These are phyloP conservation scores for Xenopus petersii DNA, from an alignment of 2,797 vertebrate genomes.

Conservation along the genomic window DNA sequence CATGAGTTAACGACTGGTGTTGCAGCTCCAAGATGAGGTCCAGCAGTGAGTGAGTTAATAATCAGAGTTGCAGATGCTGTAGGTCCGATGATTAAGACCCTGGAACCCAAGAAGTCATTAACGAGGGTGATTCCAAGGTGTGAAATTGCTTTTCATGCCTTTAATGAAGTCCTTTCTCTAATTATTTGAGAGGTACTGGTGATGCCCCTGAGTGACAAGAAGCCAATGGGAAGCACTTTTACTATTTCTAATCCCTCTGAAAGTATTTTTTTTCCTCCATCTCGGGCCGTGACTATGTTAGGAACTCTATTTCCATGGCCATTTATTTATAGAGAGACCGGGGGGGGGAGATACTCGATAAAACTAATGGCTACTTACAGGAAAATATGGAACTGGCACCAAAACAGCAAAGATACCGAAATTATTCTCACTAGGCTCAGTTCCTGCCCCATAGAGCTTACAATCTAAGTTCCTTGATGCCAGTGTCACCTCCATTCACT, in stretches of 20 bases:
- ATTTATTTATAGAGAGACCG: not conserved
- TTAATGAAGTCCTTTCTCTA: slow-evolving; percentile 41
- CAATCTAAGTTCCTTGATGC: no score
- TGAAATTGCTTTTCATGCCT: slow-evolving; percentile 38
- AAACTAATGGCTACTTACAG: slow-evolving; percentile 27
- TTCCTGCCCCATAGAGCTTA: no score
- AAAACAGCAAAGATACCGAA: not conserved
- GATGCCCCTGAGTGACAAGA: slow-evolving; percentile 9
- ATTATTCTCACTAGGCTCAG: no score
- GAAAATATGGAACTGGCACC: not conserved
- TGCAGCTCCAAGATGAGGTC: no score
- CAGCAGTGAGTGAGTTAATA: no score
- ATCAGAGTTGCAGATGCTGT: no score
- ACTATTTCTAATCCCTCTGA: slow-evolving; percentile 15
- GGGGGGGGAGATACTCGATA: slow-evolving; percentile 7
- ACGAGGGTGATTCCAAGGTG: slow-evolving; percentile 41
- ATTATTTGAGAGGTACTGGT: slow-evolving; percentile 10
- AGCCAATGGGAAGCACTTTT: not conserved
- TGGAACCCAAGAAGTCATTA: slow-evolving; percentile 25
- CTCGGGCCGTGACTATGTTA: not conserved
- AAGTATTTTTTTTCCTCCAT: not conserved
- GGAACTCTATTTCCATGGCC: not conserved
- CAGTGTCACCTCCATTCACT: no score
- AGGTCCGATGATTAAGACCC: not conserved
- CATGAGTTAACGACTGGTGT: no score